Conservation (phyloP, 1,140 invertebrate genomes). For the Wasmannia auropunctata region DNA sequence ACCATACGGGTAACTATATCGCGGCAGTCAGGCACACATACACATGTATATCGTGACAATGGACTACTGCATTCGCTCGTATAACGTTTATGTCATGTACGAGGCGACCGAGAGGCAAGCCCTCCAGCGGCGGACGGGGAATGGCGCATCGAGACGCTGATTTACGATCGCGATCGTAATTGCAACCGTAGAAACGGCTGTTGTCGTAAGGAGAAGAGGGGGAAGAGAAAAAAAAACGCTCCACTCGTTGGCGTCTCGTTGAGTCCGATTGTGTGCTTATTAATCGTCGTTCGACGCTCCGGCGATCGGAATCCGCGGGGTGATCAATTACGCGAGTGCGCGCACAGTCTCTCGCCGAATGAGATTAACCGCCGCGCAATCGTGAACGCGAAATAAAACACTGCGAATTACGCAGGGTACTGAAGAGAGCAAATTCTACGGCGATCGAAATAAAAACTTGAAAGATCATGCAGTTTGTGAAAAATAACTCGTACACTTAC, state of each 20-base stretch:
- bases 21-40: slow-evolving; percentile 56
- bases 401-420: neutral
- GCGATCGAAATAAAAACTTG: neutral
- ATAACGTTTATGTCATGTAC: slow-evolving; percentile 61
- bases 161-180: slow-evolving; percentile 43
- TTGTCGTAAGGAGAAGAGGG: neutral
- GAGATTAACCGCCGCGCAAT: slow-evolving; percentile 15
- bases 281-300: slow-evolving; percentile 15
- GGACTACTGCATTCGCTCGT: slow-evolving; percentile 43
- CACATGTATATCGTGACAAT: slow-evolving; percentile 11
- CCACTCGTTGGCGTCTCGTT: neutral
- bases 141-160: neutral
- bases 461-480: neutral
- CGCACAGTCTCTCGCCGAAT: neutral
- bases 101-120: neutral
- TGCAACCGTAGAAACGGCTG: slow-evolving; percentile 12
- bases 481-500: slow-evolving; percentile 12
- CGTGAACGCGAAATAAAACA: neutral
- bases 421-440: neutral
- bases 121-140: neutral
- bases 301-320: slow-evolving; percentile 6
- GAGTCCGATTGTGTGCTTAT: slow-evolving; percentile 11
- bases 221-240: neutral
- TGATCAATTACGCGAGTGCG: slow-evolving; percentile 23
- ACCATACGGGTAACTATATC: slow-evolving; percentile 70